Conservation (phyloP, 2,888 invertebrate genomes). For the Mylabris sibirica region DNA sequence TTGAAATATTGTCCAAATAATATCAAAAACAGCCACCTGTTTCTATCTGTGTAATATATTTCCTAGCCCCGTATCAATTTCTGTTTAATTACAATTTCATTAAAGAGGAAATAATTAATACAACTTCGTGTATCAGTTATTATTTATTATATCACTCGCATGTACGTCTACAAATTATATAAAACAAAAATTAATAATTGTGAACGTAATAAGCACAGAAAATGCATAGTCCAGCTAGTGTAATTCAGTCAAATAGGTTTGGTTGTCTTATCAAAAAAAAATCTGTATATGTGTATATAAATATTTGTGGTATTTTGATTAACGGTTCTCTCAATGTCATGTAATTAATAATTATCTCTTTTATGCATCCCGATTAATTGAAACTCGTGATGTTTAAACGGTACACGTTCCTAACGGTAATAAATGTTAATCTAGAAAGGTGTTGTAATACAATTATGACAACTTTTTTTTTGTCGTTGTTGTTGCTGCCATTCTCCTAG, state of each 20-base stretch:
- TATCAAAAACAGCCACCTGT: not conserved
- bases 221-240: not conserved
- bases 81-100: not conserved
- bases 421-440: not conserved
- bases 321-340: too few relatives aligned
- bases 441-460: conserved; percentile 6
- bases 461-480: not conserved
- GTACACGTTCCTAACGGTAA: not conserved
- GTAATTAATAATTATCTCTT: too few relatives aligned
- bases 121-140: not conserved
- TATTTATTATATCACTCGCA: not conserved
- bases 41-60: not conserved
- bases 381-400: not conserved
- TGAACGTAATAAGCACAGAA: not conserved
- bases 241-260: not conserved
- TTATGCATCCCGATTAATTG: not conserved
- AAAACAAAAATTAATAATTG: not conserved
- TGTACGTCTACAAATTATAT: not conserved
- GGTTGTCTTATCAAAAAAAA: too few relatives aligned
- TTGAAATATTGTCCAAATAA: too few relatives aligned
- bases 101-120: not conserved
- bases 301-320: not conserved
- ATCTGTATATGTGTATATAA: too few relatives aligned
- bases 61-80: not conserved
- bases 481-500: not conserved